These are phyloP conservation scores for Arbacia lixula DNA, from an alignment of 53 echinoderm and acorn worm species.

Conservation along the genomic window DNA sequence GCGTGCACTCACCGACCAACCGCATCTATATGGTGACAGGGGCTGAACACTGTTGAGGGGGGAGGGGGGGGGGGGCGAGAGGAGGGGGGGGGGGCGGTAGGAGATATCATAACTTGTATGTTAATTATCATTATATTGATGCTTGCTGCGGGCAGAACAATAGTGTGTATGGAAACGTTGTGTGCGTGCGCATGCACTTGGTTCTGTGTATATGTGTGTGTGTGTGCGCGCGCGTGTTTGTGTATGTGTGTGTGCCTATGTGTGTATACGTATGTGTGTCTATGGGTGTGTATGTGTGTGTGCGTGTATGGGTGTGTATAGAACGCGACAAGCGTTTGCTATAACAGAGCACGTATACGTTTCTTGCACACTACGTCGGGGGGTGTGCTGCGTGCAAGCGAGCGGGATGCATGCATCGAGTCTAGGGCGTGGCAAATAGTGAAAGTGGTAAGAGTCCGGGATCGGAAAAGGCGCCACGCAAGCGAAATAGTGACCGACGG, in stretches of 20 bases:
- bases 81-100: too few relatives aligned
- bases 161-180: background rate
- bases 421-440: background rate
- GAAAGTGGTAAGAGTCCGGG: background rate
- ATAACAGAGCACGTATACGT: too few relatives aligned
- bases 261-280: background rate
- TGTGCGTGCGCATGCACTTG: too few relatives aligned
- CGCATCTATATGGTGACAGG: background rate
- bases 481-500: background rate
- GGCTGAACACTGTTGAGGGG: background rate
- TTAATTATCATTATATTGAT: slow-evolving; percentile 11
- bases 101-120: too few relatives aligned
- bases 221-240: background rate
- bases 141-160: background rate
- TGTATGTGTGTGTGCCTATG: background rate
- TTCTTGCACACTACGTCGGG: too few relatives aligned
- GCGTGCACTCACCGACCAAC: too few relatives aligned
- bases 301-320: background rate
- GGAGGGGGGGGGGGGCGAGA: background rate
- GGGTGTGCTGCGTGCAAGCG: background rate
- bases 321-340: background rate
- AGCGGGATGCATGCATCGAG: background rate
- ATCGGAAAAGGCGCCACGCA: background rate
- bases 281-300: background rate
- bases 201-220: background rate